These are phyloP conservation scores for Euspilapteryx auroguttella DNA, from an alignment of 2,888 invertebrate genomes.

Conservation along the genomic window DNA sequence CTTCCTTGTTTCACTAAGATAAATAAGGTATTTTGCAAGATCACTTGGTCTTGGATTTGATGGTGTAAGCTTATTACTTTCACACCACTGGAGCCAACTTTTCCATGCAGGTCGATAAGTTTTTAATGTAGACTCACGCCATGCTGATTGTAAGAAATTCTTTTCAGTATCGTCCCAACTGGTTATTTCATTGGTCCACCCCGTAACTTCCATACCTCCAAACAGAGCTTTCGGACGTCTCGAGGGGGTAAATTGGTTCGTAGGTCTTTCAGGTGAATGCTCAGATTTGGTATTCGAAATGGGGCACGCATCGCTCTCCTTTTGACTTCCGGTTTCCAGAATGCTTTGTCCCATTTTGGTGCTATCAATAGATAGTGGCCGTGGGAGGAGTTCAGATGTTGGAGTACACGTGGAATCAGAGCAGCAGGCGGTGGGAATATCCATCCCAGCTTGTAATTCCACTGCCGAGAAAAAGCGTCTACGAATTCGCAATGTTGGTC, in stretches of 20 bases:
- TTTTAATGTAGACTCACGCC: neutral
- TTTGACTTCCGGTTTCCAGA: conserved; percentile 7
- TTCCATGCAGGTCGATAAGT: neutral
- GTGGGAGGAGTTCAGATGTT: neutral
- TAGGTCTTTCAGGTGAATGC: neutral
- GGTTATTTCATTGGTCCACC: neutral
- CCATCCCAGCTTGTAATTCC: conserved; percentile 11
- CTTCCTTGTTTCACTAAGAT: neutral
- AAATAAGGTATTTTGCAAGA: neutral
- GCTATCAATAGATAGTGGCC: neutral
- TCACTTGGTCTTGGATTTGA: neutral
- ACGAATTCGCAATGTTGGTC: neutral
- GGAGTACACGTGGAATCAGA: neutral
- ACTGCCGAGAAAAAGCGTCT: conserved; percentile 4
- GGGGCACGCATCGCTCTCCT: neutral
- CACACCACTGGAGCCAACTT: neutral
- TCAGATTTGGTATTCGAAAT: neutral
- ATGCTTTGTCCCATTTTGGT: conserved; percentile 10
- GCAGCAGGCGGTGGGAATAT: conserved; percentile 1
- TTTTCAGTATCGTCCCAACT: neutral
- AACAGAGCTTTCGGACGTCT: neutral
- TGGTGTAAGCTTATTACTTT: neutral
- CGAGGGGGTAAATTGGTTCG: neutral
- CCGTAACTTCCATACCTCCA: neutral
- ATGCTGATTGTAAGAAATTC: neutral